Base-by-base conservation (phyloP, 2,113 vertebrate genomes). In the Otus sunia region DNA sequence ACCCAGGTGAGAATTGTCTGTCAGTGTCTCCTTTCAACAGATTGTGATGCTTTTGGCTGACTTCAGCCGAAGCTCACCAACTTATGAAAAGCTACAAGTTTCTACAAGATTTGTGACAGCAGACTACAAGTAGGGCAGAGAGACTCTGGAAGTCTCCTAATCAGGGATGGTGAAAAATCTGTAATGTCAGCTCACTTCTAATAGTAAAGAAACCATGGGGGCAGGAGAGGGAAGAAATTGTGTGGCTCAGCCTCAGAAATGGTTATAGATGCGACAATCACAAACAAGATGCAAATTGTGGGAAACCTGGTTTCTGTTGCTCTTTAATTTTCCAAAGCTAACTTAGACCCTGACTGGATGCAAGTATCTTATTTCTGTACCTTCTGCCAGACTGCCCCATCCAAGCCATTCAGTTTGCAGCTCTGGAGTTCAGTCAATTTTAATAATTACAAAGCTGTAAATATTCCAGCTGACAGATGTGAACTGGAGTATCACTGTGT, bases 391-490 rank as follows among this genome's bases (percentile, higher is more conserved):
- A 14, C 47, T 78, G 56, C 14, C 56, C 49, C 25, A 52, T 43
- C 32, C 29, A 63, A 69, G 62, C 59, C 86, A 74, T 78, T 45
- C 71, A 59, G 50, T 43, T 71, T 74, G 43, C 19, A 86, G 88
- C 88, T 73, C 43, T 82, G 68, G 66, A 92, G 86, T 83, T 94
- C 69, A 86, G 96, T 94, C 22, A 34, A 85, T 89, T 96, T 94
- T 91, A 93, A 76, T 97, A 92, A 97, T 95, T 95, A 89, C 62
- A 63, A 80, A 91, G 92, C 60, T 92, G 34, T 94, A 94, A 93
- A 74, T 94, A 89, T 92, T 92, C 88, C 69, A 85, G 66, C 66
- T 97, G 97, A 96, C 97, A 97, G 97, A 97, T 96, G 97, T 96
- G 90, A 85, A 66, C 62, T 97, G 97, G 96, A 96, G 93, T 86